These are phyloP conservation scores for Mactra quadrangularis DNA, from an alignment of 1,140 invertebrate genomes.

Conservation along the genomic window DNA sequence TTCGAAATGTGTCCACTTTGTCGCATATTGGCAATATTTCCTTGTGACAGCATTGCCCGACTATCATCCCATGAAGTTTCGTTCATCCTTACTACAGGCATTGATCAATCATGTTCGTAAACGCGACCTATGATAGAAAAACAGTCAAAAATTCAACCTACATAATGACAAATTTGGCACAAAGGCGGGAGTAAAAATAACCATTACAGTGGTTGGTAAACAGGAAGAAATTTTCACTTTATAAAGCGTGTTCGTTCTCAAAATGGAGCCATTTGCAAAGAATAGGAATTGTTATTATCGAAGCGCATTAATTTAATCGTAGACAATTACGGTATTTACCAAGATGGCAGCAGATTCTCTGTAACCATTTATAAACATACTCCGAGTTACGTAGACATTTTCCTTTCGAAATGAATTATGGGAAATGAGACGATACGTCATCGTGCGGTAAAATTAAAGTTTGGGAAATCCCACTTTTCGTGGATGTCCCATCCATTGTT, in stretches of 20 bases:
- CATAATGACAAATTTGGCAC: slow-evolving; percentile 57
- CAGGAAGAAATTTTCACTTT: slow-evolving; percentile 59
- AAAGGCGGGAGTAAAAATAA: slow-evolving; percentile 70
- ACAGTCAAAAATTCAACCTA: slow-evolving; percentile 30
- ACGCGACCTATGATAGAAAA: slow-evolving; percentile 64
- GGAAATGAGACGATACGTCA: slow-evolving; percentile 69
- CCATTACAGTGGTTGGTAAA: neutral
- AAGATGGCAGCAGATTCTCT: slow-evolving; percentile 75
- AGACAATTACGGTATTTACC: slow-evolving; percentile 64
- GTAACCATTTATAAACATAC: slow-evolving; percentile 63
- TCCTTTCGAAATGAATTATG: slow-evolving; percentile 65
- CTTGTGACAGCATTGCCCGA: slow-evolving; percentile 76
- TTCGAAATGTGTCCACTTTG: slow-evolving; percentile 84
- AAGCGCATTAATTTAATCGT: neutral
- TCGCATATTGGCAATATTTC: slow-evolving; percentile 62
- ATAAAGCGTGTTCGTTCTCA: slow-evolving; percentile 21
- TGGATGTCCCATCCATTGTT: too few relatives aligned
- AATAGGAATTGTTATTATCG: slow-evolving; percentile 3
- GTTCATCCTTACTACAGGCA: slow-evolving; percentile 80
- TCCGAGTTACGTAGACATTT: slow-evolving; percentile 64
- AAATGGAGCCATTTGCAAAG: slow-evolving; percentile 4
- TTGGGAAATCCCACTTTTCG: slow-evolving; percentile 8
- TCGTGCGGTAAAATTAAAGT: slow-evolving; percentile 63
- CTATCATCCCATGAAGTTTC: slow-evolving; percentile 79
- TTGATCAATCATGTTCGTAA: slow-evolving; percentile 74